Evolutionary conservation across 2,797 vertebrate species (phyloP).

Genomic region (Carcharodon carcharias): DNA sequence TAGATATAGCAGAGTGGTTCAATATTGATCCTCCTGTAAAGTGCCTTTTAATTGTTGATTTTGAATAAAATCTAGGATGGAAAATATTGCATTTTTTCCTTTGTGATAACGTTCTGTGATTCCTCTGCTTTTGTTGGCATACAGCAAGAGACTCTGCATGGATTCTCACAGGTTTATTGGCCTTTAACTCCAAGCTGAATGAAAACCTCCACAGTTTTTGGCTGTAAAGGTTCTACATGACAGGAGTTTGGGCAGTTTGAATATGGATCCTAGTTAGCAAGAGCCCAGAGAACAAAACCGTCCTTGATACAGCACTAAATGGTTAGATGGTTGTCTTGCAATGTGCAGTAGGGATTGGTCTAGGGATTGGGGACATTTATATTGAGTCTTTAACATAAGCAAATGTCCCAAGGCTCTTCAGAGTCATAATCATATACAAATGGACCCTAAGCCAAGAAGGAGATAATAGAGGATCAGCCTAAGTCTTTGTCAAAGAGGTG

Average conservation of each 20-base stretch:
- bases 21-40: not conserved
- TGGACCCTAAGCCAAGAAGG: not conserved
- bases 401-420: not conserved
- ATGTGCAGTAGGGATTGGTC: too few relatives aligned
- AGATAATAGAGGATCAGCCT: not conserved
- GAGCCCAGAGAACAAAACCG: not conserved
- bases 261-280: not conserved
- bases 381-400: not conserved
- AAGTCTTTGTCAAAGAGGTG: not conserved
- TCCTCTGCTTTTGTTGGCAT: not conserved
- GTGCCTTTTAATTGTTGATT: conserved; percentile 9
- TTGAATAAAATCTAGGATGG: conserved; percentile 11
- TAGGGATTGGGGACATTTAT: not conserved
- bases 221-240: not conserved
- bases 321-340: not conserved
- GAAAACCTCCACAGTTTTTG: not conserved
- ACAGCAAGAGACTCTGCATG: not conserved
- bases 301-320: not conserved
- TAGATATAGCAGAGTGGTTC: not conserved
- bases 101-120: not conserved
- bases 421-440: not conserved
- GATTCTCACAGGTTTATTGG: not conserved
- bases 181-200: not conserved
- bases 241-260: not conserved
- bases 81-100: not conserved